Percentiles rank a stretch among this genome's conserved stretches.
Evolutionary conservation across 2,113 vertebrate species (phyloP).

Genomic region (Progne subis): DNA sequence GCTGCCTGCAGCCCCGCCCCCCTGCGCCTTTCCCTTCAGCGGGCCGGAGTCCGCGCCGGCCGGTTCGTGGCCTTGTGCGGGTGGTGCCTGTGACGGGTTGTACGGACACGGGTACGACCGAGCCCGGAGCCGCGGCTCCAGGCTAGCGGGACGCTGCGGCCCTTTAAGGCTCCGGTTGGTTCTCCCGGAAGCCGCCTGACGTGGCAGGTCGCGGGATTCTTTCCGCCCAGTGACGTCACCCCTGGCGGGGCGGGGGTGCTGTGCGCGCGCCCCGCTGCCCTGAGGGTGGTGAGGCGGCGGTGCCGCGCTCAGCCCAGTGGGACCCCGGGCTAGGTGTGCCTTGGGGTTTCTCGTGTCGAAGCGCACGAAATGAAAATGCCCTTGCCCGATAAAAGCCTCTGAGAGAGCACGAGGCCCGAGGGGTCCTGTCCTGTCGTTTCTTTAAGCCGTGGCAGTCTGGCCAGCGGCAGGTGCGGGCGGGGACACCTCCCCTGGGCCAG

Average conservation of each 20-base stretch:
- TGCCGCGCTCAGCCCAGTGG: too few relatives aligned
- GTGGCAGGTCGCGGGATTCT: rapidly evolving
- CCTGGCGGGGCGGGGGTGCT: too few relatives aligned
- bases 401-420: neutral
- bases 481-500: too few relatives aligned
- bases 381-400: neutral
- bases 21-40: neutral
- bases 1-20: too few relatives aligned
- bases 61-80: rapidly evolving
- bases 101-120: rapidly evolving
- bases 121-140: neutral
- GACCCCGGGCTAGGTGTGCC: rapidly evolving
- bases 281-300: rapidly evolving
- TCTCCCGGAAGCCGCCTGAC: neutral
- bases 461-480: neutral
- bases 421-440: neutral
- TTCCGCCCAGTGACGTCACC: neutral
- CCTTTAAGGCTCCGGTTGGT: neutral
- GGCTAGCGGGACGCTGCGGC: too few relatives aligned
- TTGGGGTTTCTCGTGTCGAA: rapidly evolving
- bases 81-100: rapidly evolving
- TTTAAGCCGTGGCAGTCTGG: neutral
- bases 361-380: neutral
- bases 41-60: neutral
- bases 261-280: neutral